These are phyloP conservation scores for Muscicapa adusta DNA, from an alignment of 2,113 vertebrate genomes.

Conservation along the genomic window DNA sequence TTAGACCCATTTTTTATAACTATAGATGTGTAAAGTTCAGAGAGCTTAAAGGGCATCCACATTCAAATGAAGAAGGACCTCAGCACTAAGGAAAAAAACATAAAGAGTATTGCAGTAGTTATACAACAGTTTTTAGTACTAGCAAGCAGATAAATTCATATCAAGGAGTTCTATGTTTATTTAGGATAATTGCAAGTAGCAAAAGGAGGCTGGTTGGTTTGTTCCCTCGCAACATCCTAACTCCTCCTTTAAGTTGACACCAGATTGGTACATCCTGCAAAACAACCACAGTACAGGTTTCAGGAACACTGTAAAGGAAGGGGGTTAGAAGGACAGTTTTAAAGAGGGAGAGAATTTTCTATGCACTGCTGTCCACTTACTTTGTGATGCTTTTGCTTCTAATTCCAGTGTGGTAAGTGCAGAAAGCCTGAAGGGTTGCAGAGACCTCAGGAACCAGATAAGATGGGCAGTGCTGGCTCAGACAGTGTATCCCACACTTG, in stretches of 20 bases:
- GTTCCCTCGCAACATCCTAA: background rate
- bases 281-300: background rate
- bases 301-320: background rate
- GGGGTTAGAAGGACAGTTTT: background rate
- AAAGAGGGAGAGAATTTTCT: background rate
- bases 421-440: background rate
- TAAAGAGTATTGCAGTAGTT: background rate
- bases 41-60: background rate
- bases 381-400: background rate
- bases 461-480: background rate
- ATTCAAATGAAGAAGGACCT: background rate
- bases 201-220: background rate
- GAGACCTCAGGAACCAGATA: background rate
- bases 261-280: background rate
- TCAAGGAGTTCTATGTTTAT: background rate
- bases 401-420: background rate
- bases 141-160: background rate
- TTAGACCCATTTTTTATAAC: constrained; percentile 14
- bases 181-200: background rate
- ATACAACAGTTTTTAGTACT: background rate
- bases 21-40: constrained; percentile 15
- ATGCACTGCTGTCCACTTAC: background rate
- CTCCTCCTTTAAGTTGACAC: background rate
- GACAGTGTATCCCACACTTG: rapidly evolving
- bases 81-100: background rate